Evolutionary conservation across 2,797 vertebrate genomes (phyloP).

Genomic region (Tokudaia muenninki): DNA sequence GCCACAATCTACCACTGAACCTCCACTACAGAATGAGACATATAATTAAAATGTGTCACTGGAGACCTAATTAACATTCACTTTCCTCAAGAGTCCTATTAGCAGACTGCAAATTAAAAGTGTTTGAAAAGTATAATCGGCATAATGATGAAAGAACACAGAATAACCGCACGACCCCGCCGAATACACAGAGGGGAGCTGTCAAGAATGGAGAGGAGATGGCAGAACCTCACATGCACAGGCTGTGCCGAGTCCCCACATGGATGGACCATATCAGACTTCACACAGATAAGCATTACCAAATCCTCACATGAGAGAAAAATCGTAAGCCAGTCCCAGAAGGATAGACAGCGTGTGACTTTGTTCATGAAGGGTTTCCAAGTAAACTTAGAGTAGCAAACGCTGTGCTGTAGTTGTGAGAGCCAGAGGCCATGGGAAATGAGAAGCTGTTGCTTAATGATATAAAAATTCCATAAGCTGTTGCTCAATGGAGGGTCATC

Average conservation of each 20-base stretch:
- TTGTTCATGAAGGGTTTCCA: background rate
- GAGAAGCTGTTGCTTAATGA: background rate
- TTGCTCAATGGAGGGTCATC: background rate
- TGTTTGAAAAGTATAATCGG: conserved; percentile 36
- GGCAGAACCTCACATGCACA: background rate
- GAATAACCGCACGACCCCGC: background rate
- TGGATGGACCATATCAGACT: background rate
- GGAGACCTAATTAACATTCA: conserved; percentile 56
- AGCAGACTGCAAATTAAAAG: conserved; percentile 55
- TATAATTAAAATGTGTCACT: conserved; percentile 64
- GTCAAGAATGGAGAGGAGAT: background rate
- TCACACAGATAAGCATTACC: background rate
- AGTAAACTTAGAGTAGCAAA: background rate
- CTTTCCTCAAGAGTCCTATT: conserved; percentile 39
- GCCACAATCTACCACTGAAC: background rate
- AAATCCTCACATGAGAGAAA: background rate
- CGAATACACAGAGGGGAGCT: background rate
- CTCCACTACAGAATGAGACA: conserved; percentile 42
- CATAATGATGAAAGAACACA: conserved; percentile 1
- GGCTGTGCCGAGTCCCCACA: background rate
- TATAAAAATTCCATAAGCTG: background rate
- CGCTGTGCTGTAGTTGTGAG: background rate
- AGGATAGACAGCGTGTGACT: background rate
- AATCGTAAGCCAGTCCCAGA: background rate
- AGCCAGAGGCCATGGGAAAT: background rate